Conservation (phyloP, 1,140 invertebrate genomes). For the Eubasilissa regina region DNA sequence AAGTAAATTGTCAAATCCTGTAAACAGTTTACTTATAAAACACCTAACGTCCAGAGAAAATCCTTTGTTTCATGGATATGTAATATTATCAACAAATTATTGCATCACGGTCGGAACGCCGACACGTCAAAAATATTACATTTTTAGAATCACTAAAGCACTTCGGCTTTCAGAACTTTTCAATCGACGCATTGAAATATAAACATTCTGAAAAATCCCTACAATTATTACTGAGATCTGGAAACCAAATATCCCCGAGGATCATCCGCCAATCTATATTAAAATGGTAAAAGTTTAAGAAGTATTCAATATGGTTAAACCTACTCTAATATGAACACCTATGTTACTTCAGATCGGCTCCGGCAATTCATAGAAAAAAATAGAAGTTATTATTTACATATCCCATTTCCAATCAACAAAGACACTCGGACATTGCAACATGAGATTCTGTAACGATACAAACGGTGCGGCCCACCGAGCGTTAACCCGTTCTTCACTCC, state of each 20-base stretch:
- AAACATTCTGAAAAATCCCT: conserved; percentile 39
- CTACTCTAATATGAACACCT: conserved; percentile 59
- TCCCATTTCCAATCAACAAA: conserved; percentile 59
- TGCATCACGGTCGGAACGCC: conserved; percentile 51
- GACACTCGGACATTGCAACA: conserved; percentile 57
- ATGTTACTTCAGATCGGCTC: conserved; percentile 49
- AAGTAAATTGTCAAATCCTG: conserved; percentile 56
- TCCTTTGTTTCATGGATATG: conserved; percentile 60
- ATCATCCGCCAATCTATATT: conserved; percentile 1
- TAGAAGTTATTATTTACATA: conserved; percentile 59
- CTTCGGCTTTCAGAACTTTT: conserved; percentile 48
- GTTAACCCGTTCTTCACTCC: conserved; percentile 1
- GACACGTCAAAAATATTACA: conserved; percentile 44
- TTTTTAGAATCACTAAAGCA: conserved; percentile 54
- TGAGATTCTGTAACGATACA: conserved; percentile 39
- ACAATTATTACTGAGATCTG: conserved; percentile 56
- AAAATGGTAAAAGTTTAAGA: conserved; percentile 39
- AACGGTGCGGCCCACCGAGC: neutral
- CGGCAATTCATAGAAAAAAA: conserved; percentile 58
- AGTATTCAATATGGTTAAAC: conserved; percentile 51
- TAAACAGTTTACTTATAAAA: conserved; percentile 59
- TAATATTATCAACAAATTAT: conserved; percentile 56
- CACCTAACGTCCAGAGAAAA: conserved; percentile 55
- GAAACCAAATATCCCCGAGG: conserved; percentile 27
- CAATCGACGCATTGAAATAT: conserved; percentile 26